Evolutionary conservation across 2,888 invertebrate genomes (phyloP).

Genomic region (Leptinotarsa peninsularis): DNA sequence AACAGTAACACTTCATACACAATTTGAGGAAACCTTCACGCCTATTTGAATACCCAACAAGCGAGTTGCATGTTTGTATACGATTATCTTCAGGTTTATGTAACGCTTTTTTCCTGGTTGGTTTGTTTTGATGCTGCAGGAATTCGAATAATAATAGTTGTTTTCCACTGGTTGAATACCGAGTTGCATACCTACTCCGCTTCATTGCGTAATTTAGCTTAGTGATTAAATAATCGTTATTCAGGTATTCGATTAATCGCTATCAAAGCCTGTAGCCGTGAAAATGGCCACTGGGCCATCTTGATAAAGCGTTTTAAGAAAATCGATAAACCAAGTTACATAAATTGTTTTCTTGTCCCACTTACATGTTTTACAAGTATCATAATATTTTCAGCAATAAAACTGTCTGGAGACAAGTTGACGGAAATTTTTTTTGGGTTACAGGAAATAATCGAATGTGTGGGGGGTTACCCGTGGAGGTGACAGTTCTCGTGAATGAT

Average conservation of each 20-base stretch:
- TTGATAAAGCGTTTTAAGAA: too few relatives aligned
- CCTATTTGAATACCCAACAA: constrained; percentile 9
- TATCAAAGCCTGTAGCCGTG: too few relatives aligned
- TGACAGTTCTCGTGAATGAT: too few relatives aligned
- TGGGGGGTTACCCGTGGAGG: too few relatives aligned
- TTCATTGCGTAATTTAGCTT: background rate
- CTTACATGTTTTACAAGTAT: too few relatives aligned
- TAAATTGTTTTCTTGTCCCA: too few relatives aligned
- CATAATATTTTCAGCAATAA: too few relatives aligned
- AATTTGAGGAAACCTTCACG: constrained; percentile 13
- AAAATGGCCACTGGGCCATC: too few relatives aligned
- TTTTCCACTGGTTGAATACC: background rate
- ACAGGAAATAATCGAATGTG: too few relatives aligned
- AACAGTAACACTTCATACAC: constrained; percentile 12
- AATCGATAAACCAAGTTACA: too few relatives aligned
- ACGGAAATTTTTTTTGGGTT: too few relatives aligned
- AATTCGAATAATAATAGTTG: constrained; percentile 13
- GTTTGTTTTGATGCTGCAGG: constrained; percentile 14
- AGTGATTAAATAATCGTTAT: background rate
- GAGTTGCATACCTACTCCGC: background rate
- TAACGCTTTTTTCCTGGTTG: constrained; percentile 3
- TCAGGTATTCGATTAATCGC: background rate
- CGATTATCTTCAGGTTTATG: background rate
- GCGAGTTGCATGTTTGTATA: constrained; percentile 10
- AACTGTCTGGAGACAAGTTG: too few relatives aligned